These are phyloP conservation scores for Andrena dorsata DNA, from an alignment of 2,888 invertebrate genomes.

Conservation along the genomic window DNA sequence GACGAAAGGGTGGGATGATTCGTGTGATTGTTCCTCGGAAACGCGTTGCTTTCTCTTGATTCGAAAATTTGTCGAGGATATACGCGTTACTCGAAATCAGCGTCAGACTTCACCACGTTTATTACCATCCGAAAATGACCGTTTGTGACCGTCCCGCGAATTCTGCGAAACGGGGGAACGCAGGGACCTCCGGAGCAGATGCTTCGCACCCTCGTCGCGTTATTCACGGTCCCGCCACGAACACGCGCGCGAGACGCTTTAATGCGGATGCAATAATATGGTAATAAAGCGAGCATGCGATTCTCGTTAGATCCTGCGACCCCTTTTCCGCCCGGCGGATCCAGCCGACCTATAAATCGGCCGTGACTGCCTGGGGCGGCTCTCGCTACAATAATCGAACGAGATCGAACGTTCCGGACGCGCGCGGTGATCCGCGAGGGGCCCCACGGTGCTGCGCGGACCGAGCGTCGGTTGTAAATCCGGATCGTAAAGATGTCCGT, in stretches of 20 bases:
- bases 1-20: slow-evolving; percentile 28
- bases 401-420: slow-evolving; percentile 45
- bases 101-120: too few species aligned
- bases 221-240: slow-evolving; percentile 1
- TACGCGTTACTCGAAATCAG: neutral
- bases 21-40: slow-evolving; percentile 37
- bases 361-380: slow-evolving; percentile 56
- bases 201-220: slow-evolving; percentile 29
- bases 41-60: slow-evolving; percentile 17
- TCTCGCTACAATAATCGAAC: slow-evolving; percentile 48
- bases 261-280: slow-evolving; percentile 63
- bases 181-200: slow-evolving; percentile 37
- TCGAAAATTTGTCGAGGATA: slow-evolving; percentile 5
- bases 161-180: neutral
- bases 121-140: neutral
- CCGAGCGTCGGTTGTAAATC: slow-evolving; percentile 77
- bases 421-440: neutral
- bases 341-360: slow-evolving; percentile 66
- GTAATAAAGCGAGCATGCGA: slow-evolving; percentile 66
- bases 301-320: slow-evolving; percentile 63
- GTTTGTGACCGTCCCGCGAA: neutral
- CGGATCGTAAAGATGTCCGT: slow-evolving; percentile 82
- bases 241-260: slow-evolving; percentile 47
- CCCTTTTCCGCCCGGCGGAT: slow-evolving; percentile 48
- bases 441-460: slow-evolving; percentile 20